Evolutionary conservation across 2,797 vertebrate species (phyloP).

Genomic region (Atherinosoma microstoma): DNA sequence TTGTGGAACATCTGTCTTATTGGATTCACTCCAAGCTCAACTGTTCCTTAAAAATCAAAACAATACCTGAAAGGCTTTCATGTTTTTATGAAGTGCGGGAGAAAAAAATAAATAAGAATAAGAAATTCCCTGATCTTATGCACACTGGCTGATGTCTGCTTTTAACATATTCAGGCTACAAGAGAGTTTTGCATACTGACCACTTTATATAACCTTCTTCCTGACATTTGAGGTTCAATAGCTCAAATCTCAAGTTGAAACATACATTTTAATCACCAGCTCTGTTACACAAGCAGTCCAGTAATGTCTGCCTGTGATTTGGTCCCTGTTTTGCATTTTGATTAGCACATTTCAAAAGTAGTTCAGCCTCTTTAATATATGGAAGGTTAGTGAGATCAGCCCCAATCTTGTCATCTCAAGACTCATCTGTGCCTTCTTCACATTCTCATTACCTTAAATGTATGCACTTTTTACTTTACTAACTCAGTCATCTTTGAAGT

Average conservation of each 20-base stretch:
- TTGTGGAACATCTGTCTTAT: slow-evolving; percentile 32
- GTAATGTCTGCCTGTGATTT: slow-evolving; percentile 5
- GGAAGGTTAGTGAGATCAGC: slow-evolving; percentile 38
- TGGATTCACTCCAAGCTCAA: slow-evolving; percentile 15
- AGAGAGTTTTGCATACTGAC: slow-evolving; percentile 33
- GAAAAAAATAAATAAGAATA: slow-evolving; percentile 15
- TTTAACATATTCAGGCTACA: slow-evolving; percentile 37
- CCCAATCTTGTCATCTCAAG: slow-evolving; percentile 42
- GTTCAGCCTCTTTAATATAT: slow-evolving; percentile 45
- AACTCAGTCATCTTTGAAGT: slow-evolving; percentile 30
- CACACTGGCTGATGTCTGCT: slow-evolving; percentile 36
- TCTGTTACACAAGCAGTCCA: slow-evolving; percentile 24
- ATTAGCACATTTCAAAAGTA: slow-evolving; percentile 32
- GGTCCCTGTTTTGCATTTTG: slow-evolving; percentile 20
- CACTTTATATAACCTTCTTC: slow-evolving; percentile 46
- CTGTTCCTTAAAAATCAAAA: slow-evolving; percentile 33
- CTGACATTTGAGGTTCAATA: slow-evolving; percentile 24
- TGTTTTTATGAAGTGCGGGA: slow-evolving; percentile 10
- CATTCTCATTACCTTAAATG: slow-evolving; percentile 48
- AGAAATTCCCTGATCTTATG: not conserved
- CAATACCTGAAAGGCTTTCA: not conserved
- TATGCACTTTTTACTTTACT: slow-evolving; percentile 35
- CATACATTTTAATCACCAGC: slow-evolving; percentile 25
- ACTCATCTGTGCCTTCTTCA: slow-evolving; percentile 51
- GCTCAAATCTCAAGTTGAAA: slow-evolving; percentile 31